Evolutionary conservation across 2,888 invertebrate genomes (phyloP).

Genomic region (Rotaria socialis): DNA sequence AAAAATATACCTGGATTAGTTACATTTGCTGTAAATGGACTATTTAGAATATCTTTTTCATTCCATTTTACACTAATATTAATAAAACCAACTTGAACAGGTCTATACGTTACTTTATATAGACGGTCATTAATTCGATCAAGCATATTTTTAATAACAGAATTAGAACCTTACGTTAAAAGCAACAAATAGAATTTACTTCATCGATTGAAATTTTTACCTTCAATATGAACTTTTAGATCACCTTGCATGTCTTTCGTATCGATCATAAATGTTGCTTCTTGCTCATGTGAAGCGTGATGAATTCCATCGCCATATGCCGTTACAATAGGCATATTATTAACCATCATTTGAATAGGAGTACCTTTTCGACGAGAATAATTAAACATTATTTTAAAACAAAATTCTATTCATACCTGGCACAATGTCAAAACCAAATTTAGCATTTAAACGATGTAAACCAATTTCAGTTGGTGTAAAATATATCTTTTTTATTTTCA

Average conservation of each 20-base stretch:
- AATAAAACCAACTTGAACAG: conserved; percentile 83
- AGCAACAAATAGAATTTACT: no score
- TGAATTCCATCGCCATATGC: conserved; percentile 66
- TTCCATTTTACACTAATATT: conserved; percentile 76
- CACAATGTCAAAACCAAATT: conserved; percentile 13
- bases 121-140: conserved; percentile 64
- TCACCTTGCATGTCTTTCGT: conserved; percentile 61
- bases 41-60: conserved; percentile 59
- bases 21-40: conserved; percentile 41
- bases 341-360: conserved; percentile 57
- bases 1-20: conserved; percentile 38
- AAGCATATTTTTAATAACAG: conserved; percentile 63
- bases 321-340: conserved; percentile 65
- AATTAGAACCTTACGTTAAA: conserved; percentile 64
- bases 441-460: not conserved
- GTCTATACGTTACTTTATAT: conserved; percentile 82
- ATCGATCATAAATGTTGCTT: conserved; percentile 64
- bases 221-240: conserved; percentile 51
- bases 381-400: not conserved
- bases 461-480: conserved; percentile 41
- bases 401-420: not conserved
- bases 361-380: not conserved
- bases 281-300: conserved; percentile 58
- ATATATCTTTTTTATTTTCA: conserved; percentile 11
- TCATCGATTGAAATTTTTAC: not conserved